phyloP scores from a whole-genome alignment of 2,888 invertebrate genomes.

The Rotaria sp. region DNA sequence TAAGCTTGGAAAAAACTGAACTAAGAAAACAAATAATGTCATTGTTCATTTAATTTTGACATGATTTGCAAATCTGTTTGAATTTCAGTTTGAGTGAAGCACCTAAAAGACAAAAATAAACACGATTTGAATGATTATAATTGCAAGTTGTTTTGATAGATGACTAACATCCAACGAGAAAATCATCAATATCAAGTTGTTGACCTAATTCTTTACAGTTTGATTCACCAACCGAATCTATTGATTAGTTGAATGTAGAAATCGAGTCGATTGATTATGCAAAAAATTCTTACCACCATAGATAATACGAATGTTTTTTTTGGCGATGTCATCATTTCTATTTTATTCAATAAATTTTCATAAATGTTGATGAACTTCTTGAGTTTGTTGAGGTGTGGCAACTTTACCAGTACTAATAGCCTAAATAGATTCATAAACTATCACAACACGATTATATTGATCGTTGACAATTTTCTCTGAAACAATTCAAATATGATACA shows the following conservation, averaged over 20 bases:
- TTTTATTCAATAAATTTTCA: constrained; percentile 76
- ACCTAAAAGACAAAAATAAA: constrained; percentile 54
- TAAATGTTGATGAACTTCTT: constrained; percentile 72
- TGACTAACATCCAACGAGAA: constrained; percentile 74
- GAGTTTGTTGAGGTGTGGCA: constrained; percentile 78
- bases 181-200: constrained; percentile 90
- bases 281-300: constrained; percentile 69
- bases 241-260: neutral
- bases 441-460: constrained; percentile 75
- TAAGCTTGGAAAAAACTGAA: neutral
- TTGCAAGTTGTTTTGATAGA: neutral
- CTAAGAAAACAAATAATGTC: neutral
- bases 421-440: constrained; percentile 99
- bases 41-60: neutral
- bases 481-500: neutral
- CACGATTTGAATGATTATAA: neutral
- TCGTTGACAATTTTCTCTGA: constrained; percentile 47
- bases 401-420: constrained; percentile 98
- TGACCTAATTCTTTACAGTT: constrained; percentile 58
- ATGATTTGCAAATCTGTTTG: constrained; percentile 33
- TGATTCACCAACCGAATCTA: constrained; percentile 36
- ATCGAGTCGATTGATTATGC: constrained; percentile 2
- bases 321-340: constrained; percentile 71
- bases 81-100: constrained; percentile 88
- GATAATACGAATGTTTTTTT: constrained; percentile 73